Base-by-base conservation (phyloP, 1,140 invertebrate species). In the Drosophila parabipectinata region DNA sequence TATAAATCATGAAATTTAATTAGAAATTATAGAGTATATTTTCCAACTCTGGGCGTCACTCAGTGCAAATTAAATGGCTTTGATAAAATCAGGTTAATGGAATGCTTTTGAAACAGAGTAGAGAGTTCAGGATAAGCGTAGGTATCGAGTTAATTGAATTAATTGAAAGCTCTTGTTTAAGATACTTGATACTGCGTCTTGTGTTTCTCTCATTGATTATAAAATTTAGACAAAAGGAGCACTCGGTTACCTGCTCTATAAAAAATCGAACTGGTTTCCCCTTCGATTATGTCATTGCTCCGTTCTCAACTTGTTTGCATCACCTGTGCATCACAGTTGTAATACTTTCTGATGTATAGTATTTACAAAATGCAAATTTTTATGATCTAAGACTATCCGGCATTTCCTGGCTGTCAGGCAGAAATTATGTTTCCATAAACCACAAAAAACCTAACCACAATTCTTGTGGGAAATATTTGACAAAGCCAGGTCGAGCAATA, bases 1-100 rank as follows among this genome's bases (percentile, higher is more conserved):
- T 9, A 60, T 60, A 60, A 51, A 37, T 60, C 30, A 53, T 53
- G 44, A 9, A n/a, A 41, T 54, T 54, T 51, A 24, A 32, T 52
- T 18, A 7, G 24, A 26, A 12, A 26, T 48, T 30, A 28, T 26
- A 7, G 26, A 4, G 1, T 32, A 18, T 24, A 15, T 47, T 76
- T 37, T 39, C 53, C 28, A 57, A 24, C 2, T 14, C 30, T 39
- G 41, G 53, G 21, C 39, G 52, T 64, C 47, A 52, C 18, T 50
- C 3, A 4, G 39, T 37, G 18, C 44, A 39, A 64, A 52, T 54
- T 30, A 59, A 72, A 75, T 67, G 45, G 64, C 79, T 84, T 84
- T 60, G 78, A 85, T 87, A 78, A 75, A 60, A 52, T 18, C 30
- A 41, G 50, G 71, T 63, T 59, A 37, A 62, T 54, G 30, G n/a